Base-by-base conservation (phyloP, 2,888 invertebrate genomes). In the Hyalella azteca region DNA sequence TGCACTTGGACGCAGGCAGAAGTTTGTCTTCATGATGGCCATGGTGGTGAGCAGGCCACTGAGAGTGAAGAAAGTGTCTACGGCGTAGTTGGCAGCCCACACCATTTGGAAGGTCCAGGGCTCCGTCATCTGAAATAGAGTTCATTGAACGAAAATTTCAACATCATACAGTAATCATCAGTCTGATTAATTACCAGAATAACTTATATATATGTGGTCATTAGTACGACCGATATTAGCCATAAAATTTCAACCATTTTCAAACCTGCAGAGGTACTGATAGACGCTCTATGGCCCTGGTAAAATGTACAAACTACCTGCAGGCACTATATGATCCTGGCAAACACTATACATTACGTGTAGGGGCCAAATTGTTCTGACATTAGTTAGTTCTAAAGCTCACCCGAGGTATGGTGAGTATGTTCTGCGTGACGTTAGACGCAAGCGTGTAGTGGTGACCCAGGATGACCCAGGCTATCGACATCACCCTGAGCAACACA, bases 1-100 rank as follows among this genome's bases (percentile, higher is more conserved):
- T n/a, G 22, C 54, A 13, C 13, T 7, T 5, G 11, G 26, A 22
- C 29, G 26, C 54, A 54, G 1, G 22, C 22, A 45, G 19, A 75
- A 45, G 36, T 41, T n/a, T 19, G n/a, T 75, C n/a, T 41, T 45
- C 32, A 82, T 19, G 29, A 82, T 9, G 3, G 73, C 59, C 5
- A 60, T 7, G 22, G 76, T 77, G 19, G 80, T 73, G 41, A 82
- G 80, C 15, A 80, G 73, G 39, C 82, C 82, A n/a, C 80, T 76
- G 59, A 82, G 66, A 32, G 78, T 50, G 77, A 82, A 80, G 60
- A 82, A 82, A 5, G 82, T 80, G 79, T 82, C 82, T 59, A 82
- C 82, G 11, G 78, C 78, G 48, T 60, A 15, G 73, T 80, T 76
- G 2, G 66, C 82, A 29, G 78, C 80, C 32, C 49, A 66, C 32